These are phyloP conservation scores for Synanthedon myopaeformis DNA, from an alignment of 2,888 invertebrate genomes.

Conservation along the genomic window DNA sequence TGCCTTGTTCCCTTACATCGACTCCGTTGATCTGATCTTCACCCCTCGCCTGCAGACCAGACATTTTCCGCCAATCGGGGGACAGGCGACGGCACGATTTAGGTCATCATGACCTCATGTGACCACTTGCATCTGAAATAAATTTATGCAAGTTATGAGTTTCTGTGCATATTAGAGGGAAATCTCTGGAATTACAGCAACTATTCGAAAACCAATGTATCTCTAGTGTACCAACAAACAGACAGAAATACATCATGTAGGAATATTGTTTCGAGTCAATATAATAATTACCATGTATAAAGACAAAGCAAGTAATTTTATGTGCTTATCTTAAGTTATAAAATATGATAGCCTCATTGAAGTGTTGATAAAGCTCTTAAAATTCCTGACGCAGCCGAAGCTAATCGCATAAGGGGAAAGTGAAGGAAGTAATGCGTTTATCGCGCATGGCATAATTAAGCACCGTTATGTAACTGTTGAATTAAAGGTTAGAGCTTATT, in stretches of 20 bases:
- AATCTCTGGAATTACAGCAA: no score
- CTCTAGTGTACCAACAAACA: no score
- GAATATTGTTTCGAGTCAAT: no score
- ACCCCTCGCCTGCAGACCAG: conserved; percentile 51
- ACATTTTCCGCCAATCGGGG: conserved; percentile 50
- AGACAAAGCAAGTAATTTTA: no score
- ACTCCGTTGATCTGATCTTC: conserved; percentile 60
- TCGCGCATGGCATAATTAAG: neutral
- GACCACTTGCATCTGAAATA: neutral
- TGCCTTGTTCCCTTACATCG: conserved; percentile 61
- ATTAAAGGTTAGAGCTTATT: no score
- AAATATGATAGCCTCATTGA: no score
- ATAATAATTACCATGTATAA: no score
- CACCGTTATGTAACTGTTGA: conserved; percentile 1
- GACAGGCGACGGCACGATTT: conserved; percentile 21
- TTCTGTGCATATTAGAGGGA: no score
- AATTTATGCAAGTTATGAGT: no score
- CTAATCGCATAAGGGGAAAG: conserved; percentile 1
- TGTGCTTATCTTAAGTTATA: no score
- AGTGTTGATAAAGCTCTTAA: neutral
- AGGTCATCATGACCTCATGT: conserved; percentile 20
- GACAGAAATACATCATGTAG: no score
- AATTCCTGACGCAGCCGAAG: neutral
- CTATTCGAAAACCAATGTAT: no score
- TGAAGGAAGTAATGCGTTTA: neutral